Base-by-base conservation (phyloP, 1,140 invertebrate species). In the Drosophila seguyi region DNA sequence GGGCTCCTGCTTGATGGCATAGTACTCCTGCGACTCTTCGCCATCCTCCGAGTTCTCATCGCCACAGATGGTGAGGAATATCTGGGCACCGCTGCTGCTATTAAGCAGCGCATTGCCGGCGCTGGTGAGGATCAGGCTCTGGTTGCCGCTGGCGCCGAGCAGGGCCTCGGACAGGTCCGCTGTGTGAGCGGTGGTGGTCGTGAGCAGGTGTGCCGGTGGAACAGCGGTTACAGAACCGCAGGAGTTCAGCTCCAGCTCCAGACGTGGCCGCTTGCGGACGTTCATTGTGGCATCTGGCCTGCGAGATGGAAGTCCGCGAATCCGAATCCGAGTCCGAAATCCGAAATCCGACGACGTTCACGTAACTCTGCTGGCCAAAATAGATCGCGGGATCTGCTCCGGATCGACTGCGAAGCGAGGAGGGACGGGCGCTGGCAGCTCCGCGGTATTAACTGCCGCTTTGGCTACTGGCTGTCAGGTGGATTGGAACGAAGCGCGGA, bases 1-100 rank as follows among this genome's bases (percentile, higher is more conserved):
- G 22, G 88, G 81, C 52, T 92, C 91, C 72, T 91, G 84, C 18
- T 92, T 92, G n/a, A 92, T 92, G 44, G 81, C 76, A 63, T 87
- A 78, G 48, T 83, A 92, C 47, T 92, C 91, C 59, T 92, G 75
- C 53, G 90, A 90, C 50, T 88, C 90, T 7, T 81, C 66, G 5
- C 84, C 90, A 16, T 80, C 83, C 10, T 78, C 84, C 39, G 74
- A 76, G 74, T 90, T 88, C 22, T 75, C 76, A 4, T 92, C 91
- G 22, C 86, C 91, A 72, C 91, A 92, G 27, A 92, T 92, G 36
- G 91, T 91, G 27, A 92, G 61, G 42, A 90, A 90, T 18, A 92
- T 88, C 55, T 92, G 81, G 29, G 84, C 85, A 11, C 78, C 86
- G 22, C 55, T 42, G 55, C 67, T 74, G n/a, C 63, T 39, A 38